Base-by-base conservation (phyloP, 1,140 invertebrate genomes). In the Drosophila ercepeae region DNA sequence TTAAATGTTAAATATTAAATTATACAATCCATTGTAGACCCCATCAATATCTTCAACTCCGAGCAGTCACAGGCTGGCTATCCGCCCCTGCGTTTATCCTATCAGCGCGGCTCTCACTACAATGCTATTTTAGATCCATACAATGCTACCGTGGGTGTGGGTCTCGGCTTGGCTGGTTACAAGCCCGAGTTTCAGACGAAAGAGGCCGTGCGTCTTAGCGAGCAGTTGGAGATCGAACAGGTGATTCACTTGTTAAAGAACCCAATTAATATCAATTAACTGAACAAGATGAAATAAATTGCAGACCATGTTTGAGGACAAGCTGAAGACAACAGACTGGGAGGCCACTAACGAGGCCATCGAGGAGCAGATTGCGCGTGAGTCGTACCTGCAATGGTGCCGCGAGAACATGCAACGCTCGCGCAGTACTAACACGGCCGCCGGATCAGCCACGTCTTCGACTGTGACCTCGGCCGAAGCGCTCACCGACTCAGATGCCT, bases 301-400 rank as follows among this genome's bases (percentile, higher is more conserved):
- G 9, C 18, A 91, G 72, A 95, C 97, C 2, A 98, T 98, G 97
- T 92, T 98, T 50, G 96, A 98, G 91, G 97, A 98, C 90, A 98
- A 98, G 91, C 91, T 98, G 21, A 94, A 95, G 89, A 97, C 97
- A 42, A 97, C 97, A 36, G 97, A 98, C 91, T 98, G 97, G 96
- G 97, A 98, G 91, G 95, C 97, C 9, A 98, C 97, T 1, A 97
- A 97, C 91, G 97, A 98, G 91, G 96, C 96, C 21, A 96, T 98
- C 53, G 96, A 97, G 89, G 96, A 98, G 91, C 97, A 98, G 92
- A 95, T 97, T 11, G 96, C 97, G 0, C 92, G 96, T 21, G 97
- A 98, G 91, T 97, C 96, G 57, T 98, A 98, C 90, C 92, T 98
- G 44, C 96, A 98, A 91, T 98, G 95, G 95, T 92, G 97, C 4